Evolutionary conservation across 2,888 invertebrate species (phyloP), one percentile per base, ranked within the genome.

Genomic region (Diarsia rubi): DNA sequence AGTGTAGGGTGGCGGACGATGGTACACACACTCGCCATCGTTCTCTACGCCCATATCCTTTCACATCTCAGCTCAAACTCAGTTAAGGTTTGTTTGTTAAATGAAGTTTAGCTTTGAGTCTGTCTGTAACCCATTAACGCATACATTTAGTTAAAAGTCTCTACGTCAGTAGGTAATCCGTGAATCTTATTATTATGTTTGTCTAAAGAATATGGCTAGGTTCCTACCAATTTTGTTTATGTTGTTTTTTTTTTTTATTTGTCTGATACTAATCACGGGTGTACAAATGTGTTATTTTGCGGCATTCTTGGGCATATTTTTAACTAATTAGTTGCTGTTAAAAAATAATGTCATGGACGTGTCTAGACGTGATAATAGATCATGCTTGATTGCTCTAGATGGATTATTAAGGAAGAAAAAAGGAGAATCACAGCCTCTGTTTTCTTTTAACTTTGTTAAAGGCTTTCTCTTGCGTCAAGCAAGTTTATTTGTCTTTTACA

Each of bases 401-500:
- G 37, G 37, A 37, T 37, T 8, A 37, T 8, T 37, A 6, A 37
- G 37, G 37, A 37, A 8, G 37, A 37, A 37, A 37, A 37, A 37
- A 37, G 37, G 37, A 37, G 37, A 37, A 37, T 37, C 37, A 37
- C 37, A 37, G 37, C 8, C 37, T 8, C 37, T 37, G 37, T 37
- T 37, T 8, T 0, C 37, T 37, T 8, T 37, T 79, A 64, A 79
- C 66, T 63, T 63, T n/a, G n/a, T 52, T 37, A 37, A 59, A 54
- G n/a, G 47, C 52, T 78, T 59, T 44, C 62, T 59, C 64, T 73
- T 59, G 68, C 76, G 66, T 77, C 67, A 64, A 59, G 57, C 78
- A 70, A 63, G 81, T 79, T 86, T 83, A 85, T 80, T 79, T 78
- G 77, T 68, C 70, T 69, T 73, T 80, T 71, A 71, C 78, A 75